These are phyloP conservation scores for Nomada ruficornis DNA, from an alignment of 2,888 invertebrate species.

Conservation along the genomic window DNA sequence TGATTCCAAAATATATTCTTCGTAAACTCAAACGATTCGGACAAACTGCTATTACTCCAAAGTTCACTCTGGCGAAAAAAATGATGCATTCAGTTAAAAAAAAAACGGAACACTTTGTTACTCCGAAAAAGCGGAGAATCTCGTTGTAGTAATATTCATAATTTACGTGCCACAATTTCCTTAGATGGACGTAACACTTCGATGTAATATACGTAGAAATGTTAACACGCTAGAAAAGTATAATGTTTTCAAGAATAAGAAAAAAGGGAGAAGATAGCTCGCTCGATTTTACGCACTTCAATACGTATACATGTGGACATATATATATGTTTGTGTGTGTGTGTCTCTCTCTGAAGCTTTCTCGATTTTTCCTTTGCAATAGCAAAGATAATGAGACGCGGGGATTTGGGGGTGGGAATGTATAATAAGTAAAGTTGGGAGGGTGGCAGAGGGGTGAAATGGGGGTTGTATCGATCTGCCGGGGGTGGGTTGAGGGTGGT, in stretches of 20 bases:
- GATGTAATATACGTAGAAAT: neutral
- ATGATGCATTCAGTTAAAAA: neutral
- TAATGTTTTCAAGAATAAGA: conserved; percentile 1
- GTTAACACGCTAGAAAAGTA: conserved; percentile 21
- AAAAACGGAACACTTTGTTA: conserved; percentile 5
- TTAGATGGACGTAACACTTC: neutral
- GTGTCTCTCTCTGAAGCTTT: conserved; percentile 50
- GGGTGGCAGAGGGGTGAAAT: conserved; percentile 76
- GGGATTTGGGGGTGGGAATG: conserved; percentile 80
- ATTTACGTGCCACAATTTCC: neutral
- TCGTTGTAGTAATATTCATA: neutral
- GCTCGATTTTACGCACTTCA: conserved; percentile 25
- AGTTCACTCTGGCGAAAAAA: neutral
- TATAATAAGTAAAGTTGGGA: conserved; percentile 82
- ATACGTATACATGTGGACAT: neutral
- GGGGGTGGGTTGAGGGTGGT: conserved; percentile 77
- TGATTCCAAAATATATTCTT: conserved; percentile 9
- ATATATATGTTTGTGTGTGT: conserved; percentile 4
- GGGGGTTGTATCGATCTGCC: conserved; percentile 83
- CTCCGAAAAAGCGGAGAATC: neutral
- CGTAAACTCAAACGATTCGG: neutral
- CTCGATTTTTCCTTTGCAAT: conserved; percentile 78
- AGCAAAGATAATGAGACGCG: conserved; percentile 82
- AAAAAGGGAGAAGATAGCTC: neutral
- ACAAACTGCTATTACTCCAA: neutral